Evolutionary conservation across 2,888 invertebrate genomes (phyloP).

Genomic region (Ophioninae sp.): DNA sequence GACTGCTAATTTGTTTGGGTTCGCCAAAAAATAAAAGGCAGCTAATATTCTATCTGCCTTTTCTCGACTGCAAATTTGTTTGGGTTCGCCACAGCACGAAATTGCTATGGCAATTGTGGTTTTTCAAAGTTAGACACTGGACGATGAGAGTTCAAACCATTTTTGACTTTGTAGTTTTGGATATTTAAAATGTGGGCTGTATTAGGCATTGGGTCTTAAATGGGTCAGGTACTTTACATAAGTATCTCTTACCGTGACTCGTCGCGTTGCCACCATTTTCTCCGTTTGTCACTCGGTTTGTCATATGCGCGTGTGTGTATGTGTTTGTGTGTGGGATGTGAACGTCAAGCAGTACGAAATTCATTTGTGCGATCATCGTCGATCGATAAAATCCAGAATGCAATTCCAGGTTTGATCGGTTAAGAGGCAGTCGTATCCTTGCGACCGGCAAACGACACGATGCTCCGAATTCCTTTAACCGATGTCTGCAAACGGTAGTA

Average conservation of each 20-base stretch:
- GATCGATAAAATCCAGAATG: conserved; percentile 20
- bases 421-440: conserved; percentile 84
- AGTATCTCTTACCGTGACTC: conserved; percentile 46
- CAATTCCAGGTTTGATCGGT: conserved; percentile 60
- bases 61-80: too few species aligned
- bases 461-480: conserved; percentile 92
- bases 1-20: too few species aligned
- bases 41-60: too few species aligned
- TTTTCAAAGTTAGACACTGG: too few species aligned
- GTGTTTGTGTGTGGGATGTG: conserved; percentile 37
- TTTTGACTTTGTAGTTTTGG: too few species aligned
- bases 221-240: too few species aligned
- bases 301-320: conserved; percentile 10
- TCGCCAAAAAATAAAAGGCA: too few species aligned
- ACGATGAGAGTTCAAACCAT: too few species aligned
- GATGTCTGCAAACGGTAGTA: conserved; percentile 85
- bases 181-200: too few species aligned
- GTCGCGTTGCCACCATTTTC: conserved; percentile 47
- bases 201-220: too few species aligned
- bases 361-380: conserved; percentile 48
- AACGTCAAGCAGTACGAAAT: conserved; percentile 61
- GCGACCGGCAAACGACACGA: conserved; percentile 90
- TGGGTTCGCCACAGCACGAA: too few species aligned
- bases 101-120: too few species aligned
- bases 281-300: conserved; percentile 16